These are phyloP conservation scores for Metacarcinus magister DNA, from an alignment of 2,888 invertebrate species.

Conservation along the genomic window DNA sequence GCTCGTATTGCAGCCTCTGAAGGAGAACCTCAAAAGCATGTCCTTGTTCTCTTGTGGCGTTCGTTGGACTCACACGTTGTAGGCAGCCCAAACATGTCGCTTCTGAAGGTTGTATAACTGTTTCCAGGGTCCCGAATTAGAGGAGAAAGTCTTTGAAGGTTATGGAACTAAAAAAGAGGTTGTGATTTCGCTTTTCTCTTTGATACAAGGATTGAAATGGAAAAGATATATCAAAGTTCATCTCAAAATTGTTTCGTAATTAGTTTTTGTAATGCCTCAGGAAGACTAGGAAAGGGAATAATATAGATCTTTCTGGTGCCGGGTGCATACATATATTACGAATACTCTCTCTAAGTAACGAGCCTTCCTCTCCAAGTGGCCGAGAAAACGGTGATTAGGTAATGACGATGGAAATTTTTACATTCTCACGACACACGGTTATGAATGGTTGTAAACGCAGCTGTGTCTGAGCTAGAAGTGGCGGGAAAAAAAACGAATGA, in stretches of 20 bases:
- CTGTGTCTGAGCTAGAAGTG: not conserved
- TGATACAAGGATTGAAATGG: too few relatives aligned
- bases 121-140: not conserved
- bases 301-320: too few relatives aligned
- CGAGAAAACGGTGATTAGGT: too few relatives aligned
- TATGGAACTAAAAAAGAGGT: too few relatives aligned
- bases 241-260: too few relatives aligned
- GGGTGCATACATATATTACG: not conserved
- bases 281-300: too few relatives aligned
- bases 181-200: too few relatives aligned
- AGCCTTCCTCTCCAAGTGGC: not conserved
- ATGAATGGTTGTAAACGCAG: not conserved
- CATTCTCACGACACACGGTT: not conserved
- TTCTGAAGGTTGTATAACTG: constrained; percentile 50
- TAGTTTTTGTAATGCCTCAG: too few relatives aligned
- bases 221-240: too few relatives aligned
- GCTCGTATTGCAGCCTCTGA: not conserved
- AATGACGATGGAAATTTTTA: not conserved
- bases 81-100: not conserved
- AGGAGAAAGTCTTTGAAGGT: not conserved
- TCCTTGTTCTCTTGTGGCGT: not conserved
- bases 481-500: not conserved
- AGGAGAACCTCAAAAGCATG: constrained; percentile 15
- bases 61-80: not conserved
- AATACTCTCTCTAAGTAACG: not conserved